Evolutionary conservation across 2,113 vertebrate genomes (phyloP).

Genomic region (Tor tambroides): DNA sequence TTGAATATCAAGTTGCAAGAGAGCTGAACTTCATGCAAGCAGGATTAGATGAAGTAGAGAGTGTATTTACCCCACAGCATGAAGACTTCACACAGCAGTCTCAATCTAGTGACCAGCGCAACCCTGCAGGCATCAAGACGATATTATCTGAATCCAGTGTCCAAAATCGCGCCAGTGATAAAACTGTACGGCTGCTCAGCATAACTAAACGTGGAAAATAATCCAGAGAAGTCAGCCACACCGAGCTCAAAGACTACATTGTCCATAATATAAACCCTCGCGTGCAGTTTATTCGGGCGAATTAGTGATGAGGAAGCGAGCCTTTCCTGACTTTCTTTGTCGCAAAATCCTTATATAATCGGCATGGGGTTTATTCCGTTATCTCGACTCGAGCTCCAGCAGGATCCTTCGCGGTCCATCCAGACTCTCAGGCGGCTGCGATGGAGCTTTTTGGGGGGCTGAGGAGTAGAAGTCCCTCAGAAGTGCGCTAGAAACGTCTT

Average conservation of each 20-base stretch:
- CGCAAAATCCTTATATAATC: conserved; percentile 22
- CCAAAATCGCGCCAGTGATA: neutral
- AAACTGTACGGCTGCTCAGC: conserved; percentile 22
- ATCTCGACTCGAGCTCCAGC: neutral
- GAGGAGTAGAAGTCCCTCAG: conserved; percentile 62
- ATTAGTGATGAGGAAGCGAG: neutral
- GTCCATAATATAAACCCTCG: conserved; percentile 2
- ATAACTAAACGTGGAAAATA: conserved; percentile 36
- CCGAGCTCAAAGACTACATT: conserved; percentile 46
- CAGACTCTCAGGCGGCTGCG: conserved; percentile 49
- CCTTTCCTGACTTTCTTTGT: neutral
- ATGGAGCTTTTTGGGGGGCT: conserved; percentile 45
- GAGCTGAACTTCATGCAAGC: conserved; percentile 13
- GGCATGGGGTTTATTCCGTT: neutral
- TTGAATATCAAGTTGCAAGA: conserved; percentile 23
- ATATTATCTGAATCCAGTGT: neutral
- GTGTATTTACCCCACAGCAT: conserved; percentile 30
- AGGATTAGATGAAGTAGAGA: neutral
- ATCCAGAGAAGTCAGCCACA: conserved; percentile 45
- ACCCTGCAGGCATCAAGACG: conserved; percentile 25
- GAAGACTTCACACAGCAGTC: conserved; percentile 15
- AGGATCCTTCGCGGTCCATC: conserved; percentile 61
- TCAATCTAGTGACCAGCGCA: neutral
- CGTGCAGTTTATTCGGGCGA: neutral
- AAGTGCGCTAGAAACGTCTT: conserved; percentile 58